These are phyloP conservation scores for Motacilla alba DNA, from an alignment of 2,113 vertebrate genomes.

Conservation along the genomic window DNA sequence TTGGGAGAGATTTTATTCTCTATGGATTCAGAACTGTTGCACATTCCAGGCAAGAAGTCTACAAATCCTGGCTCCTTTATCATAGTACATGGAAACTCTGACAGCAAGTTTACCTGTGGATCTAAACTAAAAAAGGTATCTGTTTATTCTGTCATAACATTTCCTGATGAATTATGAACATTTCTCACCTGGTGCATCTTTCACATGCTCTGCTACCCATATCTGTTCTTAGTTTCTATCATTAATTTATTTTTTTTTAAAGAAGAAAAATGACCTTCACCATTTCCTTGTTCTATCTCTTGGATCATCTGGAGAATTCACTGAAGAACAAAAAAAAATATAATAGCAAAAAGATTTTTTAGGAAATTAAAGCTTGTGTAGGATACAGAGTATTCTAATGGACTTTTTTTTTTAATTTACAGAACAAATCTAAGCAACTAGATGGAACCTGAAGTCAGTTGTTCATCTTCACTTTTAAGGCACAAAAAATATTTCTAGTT, in stretches of 20 bases:
- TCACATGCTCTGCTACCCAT: not conserved
- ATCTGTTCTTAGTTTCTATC: not conserved
- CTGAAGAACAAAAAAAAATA: not conserved
- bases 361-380: not conserved
- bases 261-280: not conserved
- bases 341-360: not conserved
- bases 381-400: not conserved
- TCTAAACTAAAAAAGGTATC: not conserved
- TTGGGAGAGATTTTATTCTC: not conserved
- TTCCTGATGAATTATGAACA: not conserved
- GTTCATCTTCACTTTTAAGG: not conserved
- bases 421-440: not conserved
- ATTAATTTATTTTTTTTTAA: not conserved
- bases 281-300: not conserved
- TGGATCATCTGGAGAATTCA: not conserved
- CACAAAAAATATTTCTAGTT: not conserved
- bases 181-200: not conserved
- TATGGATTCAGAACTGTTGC: rapidly evolving
- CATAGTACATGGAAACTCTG: not conserved
- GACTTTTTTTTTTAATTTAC: not conserved
- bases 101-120: not conserved
- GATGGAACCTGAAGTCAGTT: not conserved
- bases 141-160: not conserved
- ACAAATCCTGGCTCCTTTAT: not conserved
- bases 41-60: not conserved